Conservation (phyloP, 2,113 vertebrate species). For the Sula dactylatra region DNA sequence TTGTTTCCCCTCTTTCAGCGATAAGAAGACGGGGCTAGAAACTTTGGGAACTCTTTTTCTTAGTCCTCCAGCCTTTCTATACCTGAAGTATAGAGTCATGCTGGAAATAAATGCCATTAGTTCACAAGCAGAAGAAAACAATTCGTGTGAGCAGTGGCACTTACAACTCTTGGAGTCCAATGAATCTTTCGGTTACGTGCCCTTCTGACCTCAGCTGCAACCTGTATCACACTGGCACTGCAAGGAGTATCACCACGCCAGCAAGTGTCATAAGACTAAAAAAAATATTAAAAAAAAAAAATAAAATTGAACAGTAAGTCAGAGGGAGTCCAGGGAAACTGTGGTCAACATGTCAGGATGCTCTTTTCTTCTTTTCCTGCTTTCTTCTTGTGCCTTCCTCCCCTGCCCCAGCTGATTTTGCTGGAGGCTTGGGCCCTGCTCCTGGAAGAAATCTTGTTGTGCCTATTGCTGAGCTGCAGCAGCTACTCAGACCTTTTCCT, state of each 20-base stretch:
- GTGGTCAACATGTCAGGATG: not conserved
- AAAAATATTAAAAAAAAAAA: not conserved
- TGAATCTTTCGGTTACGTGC: not conserved
- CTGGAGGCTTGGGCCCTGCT: not conserved
- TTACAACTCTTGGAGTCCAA: not conserved
- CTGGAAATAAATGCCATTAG: not conserved
- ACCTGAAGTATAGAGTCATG: not conserved
- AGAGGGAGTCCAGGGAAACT: not conserved
- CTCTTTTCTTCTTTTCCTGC: not conserved
- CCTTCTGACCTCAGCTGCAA: not conserved
- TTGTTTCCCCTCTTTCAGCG: not conserved
- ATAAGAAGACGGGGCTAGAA: not conserved
- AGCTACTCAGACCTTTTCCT: conserved; percentile 14
- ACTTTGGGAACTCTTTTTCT: not conserved
- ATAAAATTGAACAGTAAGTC: not conserved
- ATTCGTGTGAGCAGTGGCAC: not conserved
- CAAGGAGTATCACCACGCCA: not conserved
- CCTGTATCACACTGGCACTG: not conserved
- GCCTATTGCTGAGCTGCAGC: not conserved
- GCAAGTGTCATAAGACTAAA: not conserved
- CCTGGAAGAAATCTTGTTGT: not conserved
- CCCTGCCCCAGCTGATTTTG: not conserved
- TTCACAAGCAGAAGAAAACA: not conserved
- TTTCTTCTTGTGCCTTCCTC: not conserved
- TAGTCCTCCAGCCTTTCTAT: not conserved